These are phyloP conservation scores for Timema cristinae DNA, from an alignment of 2,888 invertebrate genomes.

Conservation along the genomic window DNA sequence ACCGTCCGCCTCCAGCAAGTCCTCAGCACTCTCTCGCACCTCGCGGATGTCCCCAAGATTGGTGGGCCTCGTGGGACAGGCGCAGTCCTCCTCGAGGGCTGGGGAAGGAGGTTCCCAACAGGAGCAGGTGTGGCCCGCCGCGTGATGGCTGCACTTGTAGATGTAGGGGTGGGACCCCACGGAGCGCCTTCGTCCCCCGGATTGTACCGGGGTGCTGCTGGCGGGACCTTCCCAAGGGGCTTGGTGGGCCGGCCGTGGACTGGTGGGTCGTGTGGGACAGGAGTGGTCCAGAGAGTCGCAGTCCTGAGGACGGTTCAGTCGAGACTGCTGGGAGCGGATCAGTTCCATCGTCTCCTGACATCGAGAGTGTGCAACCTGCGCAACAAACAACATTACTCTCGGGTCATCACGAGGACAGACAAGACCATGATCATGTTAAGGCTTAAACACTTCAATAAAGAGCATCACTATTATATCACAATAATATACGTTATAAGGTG, in stretches of 20 bases:
- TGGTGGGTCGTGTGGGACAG: conserved; percentile 6
- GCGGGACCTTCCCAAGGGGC: conserved; percentile 32
- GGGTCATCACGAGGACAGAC: too few relatives aligned
- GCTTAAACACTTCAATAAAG: too few relatives aligned
- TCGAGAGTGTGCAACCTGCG: conserved; percentile 46
- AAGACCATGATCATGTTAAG: too few relatives aligned
- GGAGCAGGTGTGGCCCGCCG: conserved; percentile 47
- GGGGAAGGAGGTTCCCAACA: conserved; percentile 42
- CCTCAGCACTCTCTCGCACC: conserved; percentile 45
- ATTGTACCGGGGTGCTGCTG: conserved; percentile 32
- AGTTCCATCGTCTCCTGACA: conserved; percentile 48
- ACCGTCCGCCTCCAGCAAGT: conserved; percentile 31
- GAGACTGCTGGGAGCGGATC: conserved; percentile 39
- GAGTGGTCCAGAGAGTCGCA: conserved; percentile 19
- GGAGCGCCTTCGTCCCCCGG: conserved; percentile 45
- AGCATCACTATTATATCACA: too few relatives aligned
- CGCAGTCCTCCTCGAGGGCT: conserved; percentile 18
- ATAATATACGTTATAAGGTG: too few relatives aligned
- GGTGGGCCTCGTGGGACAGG: conserved; percentile 29
- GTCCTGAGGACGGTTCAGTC: conserved; percentile 20
- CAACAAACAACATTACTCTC: background rate
- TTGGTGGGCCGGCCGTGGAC: conserved; percentile 33
- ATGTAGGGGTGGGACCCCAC: conserved; percentile 48
- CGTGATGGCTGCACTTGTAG: conserved; percentile 48
- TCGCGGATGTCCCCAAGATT: conserved; percentile 47